phyloP scores from a whole-genome alignment of 2,797 vertebrate genomes.

The Podargus strigoides region DNA sequence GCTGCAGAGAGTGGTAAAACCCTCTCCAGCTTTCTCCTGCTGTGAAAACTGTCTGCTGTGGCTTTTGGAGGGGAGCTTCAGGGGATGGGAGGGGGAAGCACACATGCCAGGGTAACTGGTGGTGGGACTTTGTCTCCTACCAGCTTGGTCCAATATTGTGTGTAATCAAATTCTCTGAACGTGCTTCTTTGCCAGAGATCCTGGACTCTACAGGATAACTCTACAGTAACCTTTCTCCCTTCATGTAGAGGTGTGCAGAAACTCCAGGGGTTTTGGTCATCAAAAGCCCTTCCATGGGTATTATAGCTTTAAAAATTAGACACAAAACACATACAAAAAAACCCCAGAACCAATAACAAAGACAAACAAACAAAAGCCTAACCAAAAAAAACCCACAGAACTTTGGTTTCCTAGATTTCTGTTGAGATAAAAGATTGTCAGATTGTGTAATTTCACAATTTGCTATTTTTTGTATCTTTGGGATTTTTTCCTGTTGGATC shows the following conservation, averaged over 20 bases:
- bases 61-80: background rate
- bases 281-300: background rate
- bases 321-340: background rate
- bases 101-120: background rate
- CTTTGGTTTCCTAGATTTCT: background rate
- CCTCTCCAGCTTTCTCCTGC: background rate
- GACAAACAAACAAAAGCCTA: too few relatives aligned
- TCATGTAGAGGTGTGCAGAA: background rate
- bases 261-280: background rate
- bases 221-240: background rate
- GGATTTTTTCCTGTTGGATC: background rate
- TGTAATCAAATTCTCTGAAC: background rate
- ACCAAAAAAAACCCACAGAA: too few relatives aligned
- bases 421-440: background rate
- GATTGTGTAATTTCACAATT: background rate
- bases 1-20: background rate
- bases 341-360: accelerated
- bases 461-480: background rate
- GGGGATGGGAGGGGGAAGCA: background rate
- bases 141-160: background rate
- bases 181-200: background rate
- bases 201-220: too few relatives aligned
- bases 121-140: background rate
- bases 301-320: background rate
- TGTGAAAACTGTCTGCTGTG: background rate